Base-by-base conservation (phyloP, 2,113 vertebrate species). In the Hippocampus abdominalis region DNA sequence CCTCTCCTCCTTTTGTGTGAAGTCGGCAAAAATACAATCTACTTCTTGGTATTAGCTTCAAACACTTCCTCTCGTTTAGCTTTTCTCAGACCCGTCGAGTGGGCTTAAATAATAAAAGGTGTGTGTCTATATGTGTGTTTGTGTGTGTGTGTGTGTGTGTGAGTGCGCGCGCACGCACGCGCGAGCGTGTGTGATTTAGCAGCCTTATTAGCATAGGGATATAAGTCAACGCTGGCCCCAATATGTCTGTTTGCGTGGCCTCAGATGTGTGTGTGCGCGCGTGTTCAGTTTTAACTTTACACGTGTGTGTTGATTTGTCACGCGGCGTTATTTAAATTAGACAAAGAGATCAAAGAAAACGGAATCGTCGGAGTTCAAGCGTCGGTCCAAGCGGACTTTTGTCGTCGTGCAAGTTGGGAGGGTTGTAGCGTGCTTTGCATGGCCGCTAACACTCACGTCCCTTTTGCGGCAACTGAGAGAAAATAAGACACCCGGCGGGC, bases 191-290 rank as follows among this genome's bases (percentile, higher is more conserved):
- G 80, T 73, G 81, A 86, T 90, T 90, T 87, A 88, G 69, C 79
- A 70, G 68, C 66, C 86, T 86, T 87, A 91, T 91, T 90, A 84
- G 90, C 90, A 91, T 91, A 89, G 73, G 85, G 86, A 89, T 90
- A 90, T 91, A 90, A 90, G 88, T 91, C 90, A 90, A 87, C 81
- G 81, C 65, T 89, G 87, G 75, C 89, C 89, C 76, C 78, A 90
- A 91, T 89, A 84, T 78, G 89, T 91, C 88, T 87, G 65, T 78
- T 81, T 83, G 71, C 76, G 68, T 77, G 72, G 79, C 77, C 80
- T 75, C 78, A 75, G 82, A 84, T n/a, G 64, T 83, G 75, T 46
- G 74, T 79, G 81, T 71, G 75, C 15, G 74, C 79, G 80, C 2
- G 42, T 44, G 11, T 44, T 44, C 10, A 60, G 2, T 60, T 60